Evolutionary conservation across 2,888 invertebrate species (phyloP), one percentile per base, ranked within the genome.

Genomic region (Amblyjoppa proteus): DNA sequence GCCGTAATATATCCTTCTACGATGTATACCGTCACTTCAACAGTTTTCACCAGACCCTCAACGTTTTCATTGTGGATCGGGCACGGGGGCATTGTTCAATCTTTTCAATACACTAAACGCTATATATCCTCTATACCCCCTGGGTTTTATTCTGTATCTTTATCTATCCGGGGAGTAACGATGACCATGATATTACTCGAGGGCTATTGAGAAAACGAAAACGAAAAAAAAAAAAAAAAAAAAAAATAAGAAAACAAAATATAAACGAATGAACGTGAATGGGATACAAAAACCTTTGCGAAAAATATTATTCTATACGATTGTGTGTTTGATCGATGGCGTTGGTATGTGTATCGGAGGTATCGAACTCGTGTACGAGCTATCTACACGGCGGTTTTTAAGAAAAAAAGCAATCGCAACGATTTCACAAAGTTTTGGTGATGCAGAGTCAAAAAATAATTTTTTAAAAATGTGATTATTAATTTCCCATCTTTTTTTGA

Each of bases 1-100:
- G 85, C 83, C 73, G 83, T 80, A 80, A 83, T 85, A 85, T 85
- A 79, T 45, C 61, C 71, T 68, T 74, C 73, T 73, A 34, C 49
- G 70, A 80, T 56, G 64, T 79, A 45, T 45, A 69, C 58, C 41
- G 64, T 41, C 41, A 38, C 58, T 53, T 58, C 41, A 61, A 45
- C 68, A 58, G 56, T 84, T 68, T 73, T 53, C 69, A 74, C 56
- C 71, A 73, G 71, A 84, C 56, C 76, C 71, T 58, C 64, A 41
- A 38, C 71, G 34, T 73, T 81, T 75, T 75, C 75, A 58, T 75
- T 69, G 28, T 53, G 34, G 49, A 81, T 81, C 58, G n/a, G 28
- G n/a, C 45, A 56, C 58, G 38, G 34, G 34, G 38, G 74, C 25
- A 80, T 66, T 84, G 75, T 84, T 70, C 80, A 56, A 25, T 64